Base-by-base conservation (phyloP, 1,140 invertebrate species). In the Tetramorium alpestre region DNA sequence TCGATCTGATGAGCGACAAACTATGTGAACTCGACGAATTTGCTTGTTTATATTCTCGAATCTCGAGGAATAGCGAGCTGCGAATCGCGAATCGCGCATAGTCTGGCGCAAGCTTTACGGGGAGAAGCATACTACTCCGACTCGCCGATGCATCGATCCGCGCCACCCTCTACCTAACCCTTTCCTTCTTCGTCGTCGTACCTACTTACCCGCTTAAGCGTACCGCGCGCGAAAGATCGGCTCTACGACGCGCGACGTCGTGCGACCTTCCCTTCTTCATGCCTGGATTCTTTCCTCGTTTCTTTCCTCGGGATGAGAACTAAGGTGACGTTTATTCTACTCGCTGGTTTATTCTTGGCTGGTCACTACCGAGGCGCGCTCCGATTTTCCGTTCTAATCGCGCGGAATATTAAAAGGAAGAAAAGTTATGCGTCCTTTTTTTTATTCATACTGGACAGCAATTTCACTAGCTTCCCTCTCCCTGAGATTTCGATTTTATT, bases 121-220 rank as follows among this genome's bases (percentile, higher is more conserved):
- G 11, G 22, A 69, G 73, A 44, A 76, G 62, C 44, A 4, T 51
- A 69, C 56, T 87, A 82, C 22, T 81, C 87, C 51, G 78, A 81
- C 85, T 89, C 85, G 77, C 65, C 88, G 81, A 84, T 88, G 69
- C 90, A 93, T 93, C 93, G 93, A 93, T 93, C 93, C 91, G 84
- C 87, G 38, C 91, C 91, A 91, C 89, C 91, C 91, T 56, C 51
- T 90, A 84, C 78, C 87, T 86, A 78, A 78, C 80, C 90, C 76
- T 91, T 88, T 78, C 64, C 73, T 86, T 56, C 78, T 60, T 58
- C 78, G 77, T 77, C 58, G 82, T 65, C 44, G 65, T 86, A 69
- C 87, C 85, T 87, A 56, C 49, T 89, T 88, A 90, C 58, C 80
- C 77, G 69, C 28, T 84, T 84, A 73, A 44, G 10, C n/a, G 56